A percentile compares a stretch with the other conserved stretches of the same genome.
Evolutionary conservation across 2,113 vertebrate species (phyloP).

Genomic region (Cynocephalus volans): DNA sequence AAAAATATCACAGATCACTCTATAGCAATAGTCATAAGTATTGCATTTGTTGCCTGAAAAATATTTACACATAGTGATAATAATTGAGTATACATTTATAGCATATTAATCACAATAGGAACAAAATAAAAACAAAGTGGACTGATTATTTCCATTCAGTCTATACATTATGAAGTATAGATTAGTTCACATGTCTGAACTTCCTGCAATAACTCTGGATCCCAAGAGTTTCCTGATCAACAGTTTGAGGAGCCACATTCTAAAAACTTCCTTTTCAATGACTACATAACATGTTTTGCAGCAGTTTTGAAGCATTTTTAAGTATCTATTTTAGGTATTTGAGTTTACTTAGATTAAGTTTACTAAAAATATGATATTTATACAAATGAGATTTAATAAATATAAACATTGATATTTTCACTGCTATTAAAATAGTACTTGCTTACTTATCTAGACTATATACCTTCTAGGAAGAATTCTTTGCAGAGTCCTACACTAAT

Average conservation of each 20-base stretch:
- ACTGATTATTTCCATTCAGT: background rate
- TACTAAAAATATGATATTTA: constrained; percentile 1
- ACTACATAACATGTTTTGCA: background rate
- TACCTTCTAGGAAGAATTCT: background rate
- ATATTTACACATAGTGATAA: background rate
- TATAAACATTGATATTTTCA: background rate
- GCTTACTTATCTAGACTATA: background rate
- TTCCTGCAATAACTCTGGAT: background rate
- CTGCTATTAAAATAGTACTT: background rate
- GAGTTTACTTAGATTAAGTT: background rate
- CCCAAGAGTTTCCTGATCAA: background rate
- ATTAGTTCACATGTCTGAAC: background rate
- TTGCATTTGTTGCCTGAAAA: background rate
- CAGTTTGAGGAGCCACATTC: background rate
- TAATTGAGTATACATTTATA: background rate
- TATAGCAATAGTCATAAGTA: background rate
- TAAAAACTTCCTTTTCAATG: background rate
- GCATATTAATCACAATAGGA: background rate
- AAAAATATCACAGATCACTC: background rate
- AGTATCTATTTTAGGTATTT: background rate
- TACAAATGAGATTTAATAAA: constrained; percentile 11
- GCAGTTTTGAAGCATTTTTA: constrained; percentile 17
- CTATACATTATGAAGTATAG: background rate
- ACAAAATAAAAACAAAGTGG: background rate
- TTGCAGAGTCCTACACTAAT: background rate